A percentile compares a stretch with the other conserved stretches of the same genome.
phyloP scores from a whole-genome alignment of 2,888 invertebrate species.

The Chironomus tentans region DNA sequence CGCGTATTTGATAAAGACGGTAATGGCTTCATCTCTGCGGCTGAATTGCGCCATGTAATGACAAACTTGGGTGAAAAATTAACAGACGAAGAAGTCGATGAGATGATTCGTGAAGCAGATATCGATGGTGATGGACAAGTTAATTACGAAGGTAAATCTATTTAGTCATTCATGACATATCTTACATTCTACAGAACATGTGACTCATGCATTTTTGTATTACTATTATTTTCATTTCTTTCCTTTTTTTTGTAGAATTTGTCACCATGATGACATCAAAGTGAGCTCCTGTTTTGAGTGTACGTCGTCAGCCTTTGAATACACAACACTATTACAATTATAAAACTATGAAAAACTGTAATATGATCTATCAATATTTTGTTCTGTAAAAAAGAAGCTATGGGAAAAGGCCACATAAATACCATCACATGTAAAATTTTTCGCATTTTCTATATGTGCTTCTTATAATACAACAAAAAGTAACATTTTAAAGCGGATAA shows the following conservation, averaged over 20 bases:
- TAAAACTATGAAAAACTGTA: constrained; percentile 14
- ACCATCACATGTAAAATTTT: background rate
- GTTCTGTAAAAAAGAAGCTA: constrained; percentile 16
- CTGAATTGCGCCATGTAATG: constrained; percentile 98
- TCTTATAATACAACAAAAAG: background rate
- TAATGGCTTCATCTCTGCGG: constrained; percentile 97
- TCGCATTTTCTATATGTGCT: background rate
- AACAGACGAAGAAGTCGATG: constrained; percentile 98
- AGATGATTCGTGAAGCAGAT: constrained; percentile 98
- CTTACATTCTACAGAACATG: background rate
- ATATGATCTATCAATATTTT: constrained; percentile 23
- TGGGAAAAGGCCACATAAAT: background rate
- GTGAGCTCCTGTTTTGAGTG: constrained; percentile 64
- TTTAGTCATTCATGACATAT: background rate
- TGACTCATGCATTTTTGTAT: background rate
- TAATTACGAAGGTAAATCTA: constrained; percentile 37
- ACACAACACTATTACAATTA: constrained; percentile 32
- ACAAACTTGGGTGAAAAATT: constrained; percentile 99
- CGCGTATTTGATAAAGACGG: constrained; percentile 99
- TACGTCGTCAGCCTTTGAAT: constrained; percentile 45
- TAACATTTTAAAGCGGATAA: background rate
- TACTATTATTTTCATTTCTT: constrained; percentile 13
- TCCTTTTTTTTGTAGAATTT: constrained; percentile 69
- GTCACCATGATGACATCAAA: constrained; percentile 99
- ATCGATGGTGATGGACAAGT: constrained; percentile 99